phyloP scores from a whole-genome alignment of 2,797 vertebrate species.

The Pteropus rufus region DNA sequence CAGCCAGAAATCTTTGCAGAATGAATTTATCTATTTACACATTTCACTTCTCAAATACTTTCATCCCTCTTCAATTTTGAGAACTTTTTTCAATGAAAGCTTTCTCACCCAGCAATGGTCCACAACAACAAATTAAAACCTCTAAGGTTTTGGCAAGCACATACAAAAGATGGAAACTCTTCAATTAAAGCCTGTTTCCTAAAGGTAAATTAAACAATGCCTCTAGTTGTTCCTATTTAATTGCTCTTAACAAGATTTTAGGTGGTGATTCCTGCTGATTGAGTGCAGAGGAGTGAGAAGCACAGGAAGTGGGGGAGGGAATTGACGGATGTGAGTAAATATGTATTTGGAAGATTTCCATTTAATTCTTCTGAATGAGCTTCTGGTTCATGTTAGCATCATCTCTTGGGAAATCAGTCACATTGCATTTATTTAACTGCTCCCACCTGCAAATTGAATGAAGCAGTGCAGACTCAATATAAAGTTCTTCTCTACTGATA shows the following conservation, averaged over 20 bases:
- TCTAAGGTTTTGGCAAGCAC: neutral
- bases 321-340: neutral
- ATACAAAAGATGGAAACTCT: neutral
- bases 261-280: neutral
- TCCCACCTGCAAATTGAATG: neutral
- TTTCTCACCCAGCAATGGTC: neutral
- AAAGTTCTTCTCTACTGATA: neutral
- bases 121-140: neutral
- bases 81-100: neutral
- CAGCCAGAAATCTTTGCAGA: neutral
- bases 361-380: constrained; percentile 35
- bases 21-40: neutral
- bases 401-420: constrained; percentile 44
- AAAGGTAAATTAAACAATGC: neutral
- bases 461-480: neutral
- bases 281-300: neutral
- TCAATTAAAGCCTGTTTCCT: neutral
- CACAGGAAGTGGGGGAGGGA: neutral
- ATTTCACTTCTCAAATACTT: neutral
- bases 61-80: neutral
- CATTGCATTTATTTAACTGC: neutral
- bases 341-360: neutral
- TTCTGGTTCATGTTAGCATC: neutral
- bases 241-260: neutral
- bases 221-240: neutral